Evolutionary conservation across 2,888 invertebrate genomes (phyloP), one percentile per base, ranked within the genome.

Genomic region (Criorhina ranunculi): DNA sequence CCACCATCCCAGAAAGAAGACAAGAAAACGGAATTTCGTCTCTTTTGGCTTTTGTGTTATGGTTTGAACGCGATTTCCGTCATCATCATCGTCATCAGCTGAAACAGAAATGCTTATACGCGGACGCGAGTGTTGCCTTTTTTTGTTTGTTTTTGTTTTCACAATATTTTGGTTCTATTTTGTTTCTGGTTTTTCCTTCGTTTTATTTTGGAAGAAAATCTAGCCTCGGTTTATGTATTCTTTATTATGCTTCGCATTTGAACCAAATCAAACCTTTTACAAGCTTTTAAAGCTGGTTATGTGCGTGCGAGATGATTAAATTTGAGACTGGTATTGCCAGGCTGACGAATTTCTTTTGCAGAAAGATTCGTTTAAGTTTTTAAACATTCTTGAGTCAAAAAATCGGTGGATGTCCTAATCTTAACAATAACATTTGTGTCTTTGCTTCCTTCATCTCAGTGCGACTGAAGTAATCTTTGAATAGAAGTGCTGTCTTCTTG

Each of bases 21-120:
- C 11, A 42, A 19, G n/a, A 62, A 55, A 55, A 42, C 9, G 29
- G 9, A 33, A 24, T 17, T 12, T 49, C 46, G 19, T 31, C 7
- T 44, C 5, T 59, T 42, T 33, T 31, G 49, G 17, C 33, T 66
- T 12, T 46, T 40, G 11, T 66, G 57, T 66, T 75, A 11, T 40
- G 40, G 9, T 72, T 51, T 60, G 57, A 37, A 57, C 8, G 4
- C 49, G 57, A 76, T 59, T 76, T 59, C 59, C 76, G 76, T 76
- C 66, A 66, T 49, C 53, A 40, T 2, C 44, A 6, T 8, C 51
- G 31, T 72, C 59, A 59, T 57, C 59, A 6, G 17, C 9, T 31
- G 12, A 57, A 15, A 29, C n/a, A n/a, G n/a, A n/a, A n/a, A n/a
- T n/a, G n/a, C n/a, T n/a, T 33, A 49, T n/a, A 59, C 53, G 5